phyloP scores from a whole-genome alignment of 2,888 invertebrate species.

The Octonoba sinensis region DNA sequence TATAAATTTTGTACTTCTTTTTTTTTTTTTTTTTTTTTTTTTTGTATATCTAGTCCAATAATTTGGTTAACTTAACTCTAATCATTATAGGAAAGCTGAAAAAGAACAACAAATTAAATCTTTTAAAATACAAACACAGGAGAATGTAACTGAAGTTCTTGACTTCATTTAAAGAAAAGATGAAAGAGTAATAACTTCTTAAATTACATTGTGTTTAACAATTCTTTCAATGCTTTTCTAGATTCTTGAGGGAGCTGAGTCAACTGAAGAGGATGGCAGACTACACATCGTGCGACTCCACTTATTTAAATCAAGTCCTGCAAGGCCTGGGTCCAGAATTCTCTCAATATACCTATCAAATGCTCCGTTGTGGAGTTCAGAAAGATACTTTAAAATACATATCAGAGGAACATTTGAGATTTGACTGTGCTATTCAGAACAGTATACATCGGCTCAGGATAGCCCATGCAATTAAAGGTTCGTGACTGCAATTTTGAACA shows the following conservation, averaged over 20 bases:
- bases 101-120: no score
- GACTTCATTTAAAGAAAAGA: no score
- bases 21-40: no score
- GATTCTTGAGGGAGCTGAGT: slow-evolving; percentile 92
- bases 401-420: slow-evolving; percentile 90
- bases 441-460: slow-evolving; percentile 94
- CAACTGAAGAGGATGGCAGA: slow-evolving; percentile 96
- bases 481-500: neutral
- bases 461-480: slow-evolving; percentile 65
- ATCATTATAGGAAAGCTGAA: no score
- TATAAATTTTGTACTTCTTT: no score
- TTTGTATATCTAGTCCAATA: no score
- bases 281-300: slow-evolving; percentile 92
- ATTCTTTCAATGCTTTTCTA: slow-evolving; percentile 68
- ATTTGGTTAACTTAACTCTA: no score
- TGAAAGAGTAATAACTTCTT: no score
- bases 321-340: slow-evolving; percentile 88
- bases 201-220: no score
- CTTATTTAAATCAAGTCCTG: slow-evolving; percentile 89
- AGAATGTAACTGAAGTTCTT: no score
- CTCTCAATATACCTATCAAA: slow-evolving; percentile 95
- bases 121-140: no score
- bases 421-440: slow-evolving; percentile 92
- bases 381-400: slow-evolving; percentile 84
- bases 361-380: slow-evolving; percentile 96